Percentiles rank a stretch among this genome's conserved stretches.
phyloP scores from a whole-genome alignment of 1,140 invertebrate genomes.

The Drosophila pseudoobscura region DNA sequence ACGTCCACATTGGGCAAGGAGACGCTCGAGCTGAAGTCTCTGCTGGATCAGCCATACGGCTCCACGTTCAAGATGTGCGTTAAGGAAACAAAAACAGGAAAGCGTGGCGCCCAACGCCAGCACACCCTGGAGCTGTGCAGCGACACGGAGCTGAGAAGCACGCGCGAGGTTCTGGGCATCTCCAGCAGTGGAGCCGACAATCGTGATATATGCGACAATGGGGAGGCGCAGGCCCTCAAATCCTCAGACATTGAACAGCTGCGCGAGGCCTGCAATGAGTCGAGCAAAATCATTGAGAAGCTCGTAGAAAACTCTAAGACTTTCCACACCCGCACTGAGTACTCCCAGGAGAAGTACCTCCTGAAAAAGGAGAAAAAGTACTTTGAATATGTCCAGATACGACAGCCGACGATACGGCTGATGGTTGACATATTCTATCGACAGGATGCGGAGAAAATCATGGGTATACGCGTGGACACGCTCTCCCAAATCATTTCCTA shows the following conservation, averaged over 20 bases:
- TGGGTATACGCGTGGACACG: constrained; percentile 92
- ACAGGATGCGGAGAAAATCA: constrained; percentile 90
- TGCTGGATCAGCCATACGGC: constrained; percentile 90
- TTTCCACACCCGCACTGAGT: constrained; percentile 94
- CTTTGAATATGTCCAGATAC: constrained; percentile 90
- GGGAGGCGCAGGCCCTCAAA: constrained; percentile 93
- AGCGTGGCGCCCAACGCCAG: constrained; percentile 84
- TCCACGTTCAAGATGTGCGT: constrained; percentile 91
- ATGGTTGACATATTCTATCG: constrained; percentile 91
- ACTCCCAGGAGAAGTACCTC: constrained; percentile 96
- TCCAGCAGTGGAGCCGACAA: constrained; percentile 90
- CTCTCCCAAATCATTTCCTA: constrained; percentile 93
- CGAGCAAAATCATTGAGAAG: constrained; percentile 92
- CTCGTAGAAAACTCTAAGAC: constrained; percentile 95
- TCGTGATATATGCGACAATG: constrained; percentile 92
- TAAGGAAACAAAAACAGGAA: constrained; percentile 80
- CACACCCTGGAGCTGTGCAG: constrained; percentile 85
- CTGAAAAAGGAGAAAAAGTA: constrained; percentile 97
- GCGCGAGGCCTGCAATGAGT: constrained; percentile 88
- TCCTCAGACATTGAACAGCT: constrained; percentile 90
- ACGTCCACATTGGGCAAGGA: constrained; percentile 88
- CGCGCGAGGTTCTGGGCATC: constrained; percentile 85
- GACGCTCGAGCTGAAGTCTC: constrained; percentile 87
- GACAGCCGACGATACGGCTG: constrained; percentile 89
- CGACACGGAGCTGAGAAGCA: constrained; percentile 83